These are phyloP conservation scores for Glossosoma conforme DNA, from an alignment of 1,140 invertebrate genomes.

Conservation along the genomic window DNA sequence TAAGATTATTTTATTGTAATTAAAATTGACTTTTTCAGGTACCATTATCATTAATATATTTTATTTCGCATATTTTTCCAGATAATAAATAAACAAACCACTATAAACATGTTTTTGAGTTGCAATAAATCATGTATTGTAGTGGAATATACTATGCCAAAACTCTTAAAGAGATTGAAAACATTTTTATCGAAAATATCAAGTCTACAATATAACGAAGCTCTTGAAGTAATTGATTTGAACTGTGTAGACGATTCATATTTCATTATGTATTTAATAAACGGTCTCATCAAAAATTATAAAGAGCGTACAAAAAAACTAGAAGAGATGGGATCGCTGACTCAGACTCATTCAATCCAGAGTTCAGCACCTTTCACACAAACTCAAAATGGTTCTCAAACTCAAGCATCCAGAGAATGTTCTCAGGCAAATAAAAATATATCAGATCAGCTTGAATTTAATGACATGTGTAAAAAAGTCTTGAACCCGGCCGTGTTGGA, in stretches of 20 bases:
- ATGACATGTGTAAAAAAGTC: conserved; percentile 5
- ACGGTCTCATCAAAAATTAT: conserved; percentile 3
- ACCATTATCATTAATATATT: too few species aligned
- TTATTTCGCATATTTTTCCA: too few species aligned
- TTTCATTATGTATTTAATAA: conserved; percentile 13
- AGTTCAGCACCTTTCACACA: too few species aligned
- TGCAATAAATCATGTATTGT: conserved; percentile 21
- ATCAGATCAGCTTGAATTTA: too few species aligned
- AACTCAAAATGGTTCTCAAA: too few species aligned
- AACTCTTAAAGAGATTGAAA: conserved; percentile 13
- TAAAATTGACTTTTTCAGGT: too few species aligned
- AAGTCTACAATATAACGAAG: not conserved
- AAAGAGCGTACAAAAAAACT: not conserved
- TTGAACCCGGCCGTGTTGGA: conserved; percentile 18
- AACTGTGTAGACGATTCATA: conserved; percentile 6
- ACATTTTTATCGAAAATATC: conserved; percentile 10
- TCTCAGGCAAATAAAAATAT: conserved; percentile 4
- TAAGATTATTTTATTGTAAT: too few species aligned
- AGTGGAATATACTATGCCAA: conserved; percentile 13
- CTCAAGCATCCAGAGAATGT: too few species aligned
- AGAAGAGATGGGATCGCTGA: too few species aligned
- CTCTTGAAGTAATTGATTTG: conserved; percentile 10
- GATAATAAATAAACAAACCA: too few species aligned
- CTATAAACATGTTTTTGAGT: too few species aligned
- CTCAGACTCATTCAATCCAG: too few species aligned